Percentiles rank a stretch among this genome's conserved stretches.
Evolutionary conservation across 2,113 vertebrate species (phyloP).

Genomic region (Catagonus wagneri): DNA sequence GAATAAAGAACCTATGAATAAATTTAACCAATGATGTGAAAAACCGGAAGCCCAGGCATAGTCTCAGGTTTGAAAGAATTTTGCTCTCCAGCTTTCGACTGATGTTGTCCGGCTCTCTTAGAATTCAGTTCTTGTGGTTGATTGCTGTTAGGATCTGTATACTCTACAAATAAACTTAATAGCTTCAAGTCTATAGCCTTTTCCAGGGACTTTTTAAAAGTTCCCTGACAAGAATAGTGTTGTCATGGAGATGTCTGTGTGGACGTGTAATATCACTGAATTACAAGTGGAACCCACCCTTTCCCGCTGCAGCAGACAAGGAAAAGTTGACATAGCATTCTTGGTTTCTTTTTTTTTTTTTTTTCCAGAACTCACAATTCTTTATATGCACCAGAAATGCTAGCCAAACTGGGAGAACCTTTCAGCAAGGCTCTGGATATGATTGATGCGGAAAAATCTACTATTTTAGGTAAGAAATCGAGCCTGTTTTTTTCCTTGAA

Average conservation of each 20-base stretch:
- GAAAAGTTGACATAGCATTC: constrained; percentile 56
- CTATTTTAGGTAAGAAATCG: constrained; percentile 92
- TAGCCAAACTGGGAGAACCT: constrained; percentile 92
- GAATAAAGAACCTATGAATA: background rate
- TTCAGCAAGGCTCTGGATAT: constrained; percentile 93
- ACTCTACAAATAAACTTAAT: background rate
- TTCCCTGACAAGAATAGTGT: background rate
- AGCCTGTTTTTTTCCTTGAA: background rate
- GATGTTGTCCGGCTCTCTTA: background rate
- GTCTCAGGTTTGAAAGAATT: background rate
- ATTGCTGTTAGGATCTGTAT: background rate
- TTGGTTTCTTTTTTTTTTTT: constrained; percentile 16
- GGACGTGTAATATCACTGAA: background rate
- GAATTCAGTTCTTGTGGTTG: background rate
- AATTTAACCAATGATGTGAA: background rate
- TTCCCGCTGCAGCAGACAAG: background rate
- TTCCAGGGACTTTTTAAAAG: background rate
- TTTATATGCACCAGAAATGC: constrained; percentile 94
- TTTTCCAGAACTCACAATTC: constrained; percentile 94
- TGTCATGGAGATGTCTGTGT: background rate
- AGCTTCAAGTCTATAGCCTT: background rate
- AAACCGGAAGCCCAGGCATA: background rate
- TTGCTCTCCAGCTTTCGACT: background rate
- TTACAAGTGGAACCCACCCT: background rate
- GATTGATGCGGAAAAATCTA: constrained; percentile 94